Percentiles rank a stretch among this genome's conserved stretches.
phyloP scores from a whole-genome alignment of 2,888 invertebrate genomes.

The Resseliella maxima region DNA sequence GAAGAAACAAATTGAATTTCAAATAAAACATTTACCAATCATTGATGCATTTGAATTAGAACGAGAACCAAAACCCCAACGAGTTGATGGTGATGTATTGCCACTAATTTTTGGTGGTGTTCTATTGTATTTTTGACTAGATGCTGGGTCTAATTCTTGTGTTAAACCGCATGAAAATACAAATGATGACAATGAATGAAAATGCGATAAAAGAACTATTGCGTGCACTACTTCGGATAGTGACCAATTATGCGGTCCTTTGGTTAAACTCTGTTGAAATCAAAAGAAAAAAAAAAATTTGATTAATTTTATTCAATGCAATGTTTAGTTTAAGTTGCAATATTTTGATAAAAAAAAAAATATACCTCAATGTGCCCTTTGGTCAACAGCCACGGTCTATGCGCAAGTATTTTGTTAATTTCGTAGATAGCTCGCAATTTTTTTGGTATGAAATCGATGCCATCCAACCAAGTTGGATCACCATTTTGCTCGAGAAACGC shows the following conservation, averaged over 20 bases:
- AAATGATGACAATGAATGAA: slow-evolving; percentile 87
- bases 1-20: neutral
- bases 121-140: slow-evolving; percentile 57
- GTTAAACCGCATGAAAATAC: slow-evolving; percentile 86
- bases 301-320: too few species aligned
- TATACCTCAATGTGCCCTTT: slow-evolving; percentile 83
- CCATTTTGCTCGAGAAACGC: slow-evolving; percentile 84
- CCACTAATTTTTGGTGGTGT: neutral
- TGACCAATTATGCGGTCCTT: slow-evolving; percentile 80
- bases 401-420: slow-evolving; percentile 87
- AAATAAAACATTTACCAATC: neutral
- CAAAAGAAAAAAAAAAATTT: slow-evolving; percentile 59
- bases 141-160: slow-evolving; percentile 73
- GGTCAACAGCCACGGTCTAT: slow-evolving; percentile 86
- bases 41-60: slow-evolving; percentile 30
- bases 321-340: too few species aligned
- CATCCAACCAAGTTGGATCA: slow-evolving; percentile 80
- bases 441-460: slow-evolving; percentile 78
- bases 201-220: slow-evolving; percentile 84
- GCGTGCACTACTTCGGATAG: slow-evolving; percentile 88
- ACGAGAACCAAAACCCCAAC: neutral
- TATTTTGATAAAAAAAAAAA: too few species aligned
- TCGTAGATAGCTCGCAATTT: slow-evolving; percentile 85
- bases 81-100: neutral
- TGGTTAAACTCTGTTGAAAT: slow-evolving; percentile 79